phyloP scores from a whole-genome alignment of 2,888 invertebrate genomes.

The Achlya flavicornis region DNA sequence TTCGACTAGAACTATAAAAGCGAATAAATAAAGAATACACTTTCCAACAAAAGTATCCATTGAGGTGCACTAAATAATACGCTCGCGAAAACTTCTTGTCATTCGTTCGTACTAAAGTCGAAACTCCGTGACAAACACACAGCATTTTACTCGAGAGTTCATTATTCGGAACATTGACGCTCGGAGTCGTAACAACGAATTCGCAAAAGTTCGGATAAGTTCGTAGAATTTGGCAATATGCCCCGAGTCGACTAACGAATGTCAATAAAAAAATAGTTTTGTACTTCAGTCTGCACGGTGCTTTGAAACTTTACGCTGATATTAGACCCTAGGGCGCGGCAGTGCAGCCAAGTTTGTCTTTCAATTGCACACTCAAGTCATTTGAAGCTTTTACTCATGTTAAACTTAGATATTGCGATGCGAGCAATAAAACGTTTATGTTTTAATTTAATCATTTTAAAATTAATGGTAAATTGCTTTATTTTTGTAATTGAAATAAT shows the following conservation, averaged over 20 bases:
- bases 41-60: background rate
- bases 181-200: conserved; percentile 33
- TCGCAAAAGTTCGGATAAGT: conserved; percentile 32
- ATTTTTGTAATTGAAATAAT: background rate
- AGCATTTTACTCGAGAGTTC: conserved; percentile 39
- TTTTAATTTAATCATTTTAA: background rate
- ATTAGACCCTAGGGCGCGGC: conserved; percentile 2
- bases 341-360: conserved; percentile 1
- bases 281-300: conserved; percentile 20
- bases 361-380: background rate
- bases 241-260: conserved; percentile 35
- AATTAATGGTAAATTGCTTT: no score
- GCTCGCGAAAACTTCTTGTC: conserved; percentile 28
- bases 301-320: conserved; percentile 21
- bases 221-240: conserved; percentile 40
- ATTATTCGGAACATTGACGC: conserved; percentile 42
- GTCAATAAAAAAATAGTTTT: conserved; percentile 33
- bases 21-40: background rate
- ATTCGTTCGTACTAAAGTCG: conserved; percentile 30
- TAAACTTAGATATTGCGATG: background rate
- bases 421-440: background rate
- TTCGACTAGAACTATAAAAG: background rate
- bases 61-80: conserved; percentile 21
- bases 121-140: conserved; percentile 41
- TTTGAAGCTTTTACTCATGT: conserved; percentile 2